Evolutionary conservation across 2,113 vertebrate genomes (phyloP).

Genomic region (Hypocryptadius cinnamomeus): DNA sequence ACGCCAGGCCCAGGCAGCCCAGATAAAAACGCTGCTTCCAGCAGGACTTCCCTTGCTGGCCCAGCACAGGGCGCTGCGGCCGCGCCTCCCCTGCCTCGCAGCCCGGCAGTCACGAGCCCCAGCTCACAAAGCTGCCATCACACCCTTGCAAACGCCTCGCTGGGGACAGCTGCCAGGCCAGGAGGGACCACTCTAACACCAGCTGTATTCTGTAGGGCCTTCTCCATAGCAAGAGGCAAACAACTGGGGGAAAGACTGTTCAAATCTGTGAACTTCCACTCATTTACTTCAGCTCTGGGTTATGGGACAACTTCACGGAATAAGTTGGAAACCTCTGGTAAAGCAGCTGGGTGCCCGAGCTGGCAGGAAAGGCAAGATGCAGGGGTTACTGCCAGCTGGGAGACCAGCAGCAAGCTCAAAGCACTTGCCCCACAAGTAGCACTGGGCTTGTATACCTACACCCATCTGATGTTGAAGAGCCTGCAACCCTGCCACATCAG

Average conservation of each 20-base stretch:
- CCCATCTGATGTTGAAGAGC: background rate
- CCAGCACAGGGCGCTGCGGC: background rate
- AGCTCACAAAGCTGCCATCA: background rate
- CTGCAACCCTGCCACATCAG: background rate
- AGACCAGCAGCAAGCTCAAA: background rate
- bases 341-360: background rate
- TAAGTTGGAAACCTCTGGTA: background rate
- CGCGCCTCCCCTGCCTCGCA: background rate
- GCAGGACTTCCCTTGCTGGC: conserved; percentile 49
- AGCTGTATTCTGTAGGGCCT: background rate
- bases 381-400: background rate
- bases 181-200: background rate
- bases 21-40: conserved; percentile 47
- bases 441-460: background rate
- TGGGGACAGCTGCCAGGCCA: background rate
- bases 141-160: background rate
- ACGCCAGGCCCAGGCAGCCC: background rate
- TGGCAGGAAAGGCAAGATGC: background rate
- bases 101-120: accelerated
- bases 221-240: background rate
- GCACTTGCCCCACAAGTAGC: background rate
- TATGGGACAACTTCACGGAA: background rate
- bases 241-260: background rate
- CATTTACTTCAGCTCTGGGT: background rate
- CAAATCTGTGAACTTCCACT: background rate